Evolutionary conservation across 2,888 invertebrate species (phyloP).

Genomic region (Hydrotaea cyrtoneurina): DNA sequence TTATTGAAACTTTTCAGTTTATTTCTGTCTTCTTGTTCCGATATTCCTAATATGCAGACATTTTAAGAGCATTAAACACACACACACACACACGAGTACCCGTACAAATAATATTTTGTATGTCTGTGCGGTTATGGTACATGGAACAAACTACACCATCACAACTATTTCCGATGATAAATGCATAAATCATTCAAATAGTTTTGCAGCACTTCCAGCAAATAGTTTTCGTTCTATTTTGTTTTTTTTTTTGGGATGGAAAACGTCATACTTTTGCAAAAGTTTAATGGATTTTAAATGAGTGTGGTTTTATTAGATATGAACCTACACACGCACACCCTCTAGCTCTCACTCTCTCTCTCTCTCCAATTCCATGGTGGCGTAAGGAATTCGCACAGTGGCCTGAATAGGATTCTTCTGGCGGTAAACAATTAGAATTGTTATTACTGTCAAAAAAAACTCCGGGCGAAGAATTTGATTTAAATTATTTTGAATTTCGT

Average conservation of each 20-base stretch:
- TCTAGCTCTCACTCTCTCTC: neutral
- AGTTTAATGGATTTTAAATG: constrained; percentile 67
- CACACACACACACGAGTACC: constrained; percentile 8
- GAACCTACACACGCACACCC: neutral
- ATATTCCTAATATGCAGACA: constrained; percentile 41
- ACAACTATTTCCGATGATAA: constrained; percentile 64
- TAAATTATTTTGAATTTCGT: too few species aligned
- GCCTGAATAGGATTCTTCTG: neutral
- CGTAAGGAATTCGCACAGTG: constrained; percentile 10
- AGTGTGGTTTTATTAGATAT: constrained; percentile 56
- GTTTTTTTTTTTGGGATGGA: constrained; percentile 1
- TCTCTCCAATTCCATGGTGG: constrained; percentile 25
- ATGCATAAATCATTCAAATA: constrained; percentile 66
- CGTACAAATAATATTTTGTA: neutral
- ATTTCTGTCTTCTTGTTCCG: constrained; percentile 3
- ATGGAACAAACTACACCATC: constrained; percentile 15
- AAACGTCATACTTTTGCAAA: constrained; percentile 51
- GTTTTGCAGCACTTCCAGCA: constrained; percentile 63
- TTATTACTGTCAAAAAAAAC: too few species aligned
- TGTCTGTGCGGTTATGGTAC: neutral
- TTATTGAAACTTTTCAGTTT: constrained; percentile 32
- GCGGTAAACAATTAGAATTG: too few species aligned
- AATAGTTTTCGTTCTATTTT: constrained; percentile 32
- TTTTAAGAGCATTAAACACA: constrained; percentile 48
- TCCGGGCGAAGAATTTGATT: too few species aligned